Base-by-base conservation (phyloP, 1,140 invertebrate genomes). In the Dufourea novaeangliae region DNA sequence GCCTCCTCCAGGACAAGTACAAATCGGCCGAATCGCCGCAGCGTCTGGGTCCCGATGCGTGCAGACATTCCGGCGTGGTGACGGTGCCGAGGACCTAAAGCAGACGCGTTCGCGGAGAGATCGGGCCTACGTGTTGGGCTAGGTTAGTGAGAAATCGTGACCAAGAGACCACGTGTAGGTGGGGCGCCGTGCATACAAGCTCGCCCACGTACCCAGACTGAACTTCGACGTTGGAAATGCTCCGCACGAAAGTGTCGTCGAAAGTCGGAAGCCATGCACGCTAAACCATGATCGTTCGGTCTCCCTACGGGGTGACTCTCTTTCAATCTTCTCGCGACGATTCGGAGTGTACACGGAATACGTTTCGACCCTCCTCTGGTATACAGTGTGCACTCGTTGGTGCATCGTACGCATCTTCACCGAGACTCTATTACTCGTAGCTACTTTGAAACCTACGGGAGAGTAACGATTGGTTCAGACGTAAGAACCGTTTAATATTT, bases 51-150 rank as follows among this genome's bases (percentile, higher is more conserved):
- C 27, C 32, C 32, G 39, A 4, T n/a, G n/a, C 29, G 29, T 17
- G 14, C 2, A n/a, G 22, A 17, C 22, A 39, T 39, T 25, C n/a
- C 37, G 25, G 27, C 29, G 5, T n/a, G n/a, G 52, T 20, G 57
- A 37, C 29, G 57, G 29, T 5, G n/a, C 57, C 1, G 41, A 32
- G 12, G 37, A 44, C 20, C 46, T n/a, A 7, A 62, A 37, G 41
- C n/a, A 70, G 32, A 64, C 44, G 59, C 44, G 59, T 50, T 57
- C 17, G 52, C 12, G 54, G 29, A 37, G 29, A 25, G n/a, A 62
- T n/a, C n/a, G n/a, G n/a, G n/a, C n/a, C n/a, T n/a, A n/a, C 46
- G 46, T 56, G 72, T 83, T 83, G 76, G 59, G 59, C 75, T 62
- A 83, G 79, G 82, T 82, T 59, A 73, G 74, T 25, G 52, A 59